Percentiles rank a stretch among this genome's conserved stretches.
These are phyloP conservation scores for Boulengeromyrus knoepffleri DNA, from an alignment of 2,113 vertebrate species.

Conservation along the genomic window DNA sequence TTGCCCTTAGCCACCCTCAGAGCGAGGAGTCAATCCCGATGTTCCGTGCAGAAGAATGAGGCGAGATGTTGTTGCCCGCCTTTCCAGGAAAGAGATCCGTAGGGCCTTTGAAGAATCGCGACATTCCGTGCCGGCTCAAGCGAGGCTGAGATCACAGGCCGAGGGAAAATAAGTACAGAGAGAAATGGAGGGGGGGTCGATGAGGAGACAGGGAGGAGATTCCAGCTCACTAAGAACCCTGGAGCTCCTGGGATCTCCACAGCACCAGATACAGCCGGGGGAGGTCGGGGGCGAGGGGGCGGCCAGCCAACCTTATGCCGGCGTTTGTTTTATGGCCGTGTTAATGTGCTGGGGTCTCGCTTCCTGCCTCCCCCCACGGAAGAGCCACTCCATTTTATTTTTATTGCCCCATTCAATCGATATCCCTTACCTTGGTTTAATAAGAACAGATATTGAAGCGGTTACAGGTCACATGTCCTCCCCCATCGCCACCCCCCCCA, in stretches of 20 bases:
- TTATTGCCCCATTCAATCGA: slow-evolving; percentile 3
- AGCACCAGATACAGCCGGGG: slow-evolving; percentile 51
- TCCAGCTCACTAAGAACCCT: slow-evolving; percentile 56
- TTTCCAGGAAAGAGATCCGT: slow-evolving; percentile 41
- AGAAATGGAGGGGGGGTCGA: background rate
- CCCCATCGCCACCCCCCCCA: too few relatives aligned
- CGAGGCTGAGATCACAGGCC: slow-evolving; percentile 49
- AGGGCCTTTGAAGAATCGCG: slow-evolving; percentile 49
- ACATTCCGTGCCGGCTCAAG: slow-evolving; percentile 27
- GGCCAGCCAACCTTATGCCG: slow-evolving; percentile 32
- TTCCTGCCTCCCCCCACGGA: background rate
- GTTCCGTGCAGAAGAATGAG: slow-evolving; percentile 39
- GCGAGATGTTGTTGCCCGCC: slow-evolving; percentile 42
- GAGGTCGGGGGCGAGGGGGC: slow-evolving; percentile 30
- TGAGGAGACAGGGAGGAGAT: slow-evolving; percentile 44
- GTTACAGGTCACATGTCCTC: background rate
- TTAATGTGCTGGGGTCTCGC: slow-evolving; percentile 50
- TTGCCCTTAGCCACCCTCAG: slow-evolving; percentile 35
- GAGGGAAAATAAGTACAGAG: slow-evolving; percentile 21
- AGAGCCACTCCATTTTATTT: background rate
- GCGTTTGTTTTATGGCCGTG: slow-evolving; percentile 51
- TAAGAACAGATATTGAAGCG: background rate
- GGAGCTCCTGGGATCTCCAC: slow-evolving; percentile 49
- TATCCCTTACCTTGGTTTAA: slow-evolving; percentile 9
- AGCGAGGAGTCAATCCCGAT: slow-evolving; percentile 39